These are phyloP conservation scores for Exephanes ischioxanthus DNA, from an alignment of 2,888 invertebrate genomes.

Conservation along the genomic window DNA sequence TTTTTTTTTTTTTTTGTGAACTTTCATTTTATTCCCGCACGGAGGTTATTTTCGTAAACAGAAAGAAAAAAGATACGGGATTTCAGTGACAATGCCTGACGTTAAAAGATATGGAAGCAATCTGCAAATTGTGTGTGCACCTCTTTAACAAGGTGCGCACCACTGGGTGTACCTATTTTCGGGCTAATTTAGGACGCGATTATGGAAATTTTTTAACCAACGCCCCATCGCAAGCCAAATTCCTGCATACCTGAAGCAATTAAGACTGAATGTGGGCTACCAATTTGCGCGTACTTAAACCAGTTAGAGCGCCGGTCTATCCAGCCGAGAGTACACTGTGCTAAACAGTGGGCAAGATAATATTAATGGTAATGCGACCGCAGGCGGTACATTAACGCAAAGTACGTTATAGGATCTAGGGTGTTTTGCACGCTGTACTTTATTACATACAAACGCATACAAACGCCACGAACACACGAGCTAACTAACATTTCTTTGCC, in stretches of 20 bases:
- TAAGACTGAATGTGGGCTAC: slow-evolving; percentile 33
- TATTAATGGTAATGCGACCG: slow-evolving; percentile 72
- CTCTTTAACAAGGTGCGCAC: not conserved
- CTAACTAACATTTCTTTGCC: slow-evolving; percentile 73
- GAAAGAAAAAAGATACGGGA: too few species aligned
- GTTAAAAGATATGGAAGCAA: not conserved
- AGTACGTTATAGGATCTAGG: slow-evolving; percentile 20
- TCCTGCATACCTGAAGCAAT: slow-evolving; percentile 47
- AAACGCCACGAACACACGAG: slow-evolving; percentile 37
- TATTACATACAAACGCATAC: slow-evolving; percentile 65
- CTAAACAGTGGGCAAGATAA: slow-evolving; percentile 52
- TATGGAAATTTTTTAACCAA: slow-evolving; percentile 21
- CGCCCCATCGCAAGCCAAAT: slow-evolving; percentile 30
- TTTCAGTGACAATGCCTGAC: not conserved
- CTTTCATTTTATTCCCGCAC: too few species aligned
- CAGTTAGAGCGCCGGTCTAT: slow-evolving; percentile 32
- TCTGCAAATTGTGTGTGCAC: too few species aligned
- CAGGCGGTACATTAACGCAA: slow-evolving; percentile 60
- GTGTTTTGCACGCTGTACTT: slow-evolving; percentile 71
- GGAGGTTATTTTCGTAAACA: too few species aligned
- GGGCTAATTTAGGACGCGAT: slow-evolving; percentile 30
- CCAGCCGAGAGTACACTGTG: slow-evolving; percentile 20
- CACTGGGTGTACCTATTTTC: not conserved
- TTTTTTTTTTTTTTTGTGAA: not conserved
- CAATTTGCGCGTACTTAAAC: slow-evolving; percentile 55